Percentiles rank a stretch among this genome's conserved stretches.
Evolutionary conservation across 2,888 invertebrate species (phyloP).

Genomic region (Saturnia pavonia): DNA sequence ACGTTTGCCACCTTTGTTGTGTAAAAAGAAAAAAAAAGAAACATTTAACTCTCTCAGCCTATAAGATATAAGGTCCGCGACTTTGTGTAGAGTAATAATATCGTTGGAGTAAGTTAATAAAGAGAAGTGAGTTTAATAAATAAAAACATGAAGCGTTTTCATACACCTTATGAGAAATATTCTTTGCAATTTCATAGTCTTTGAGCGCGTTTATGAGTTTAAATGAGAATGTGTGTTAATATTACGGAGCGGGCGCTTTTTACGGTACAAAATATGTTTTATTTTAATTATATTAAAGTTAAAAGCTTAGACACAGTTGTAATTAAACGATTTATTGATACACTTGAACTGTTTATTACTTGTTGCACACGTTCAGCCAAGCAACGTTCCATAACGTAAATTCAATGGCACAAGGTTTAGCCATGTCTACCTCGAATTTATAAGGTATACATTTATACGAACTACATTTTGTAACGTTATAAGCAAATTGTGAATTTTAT

Average conservation of each 20-base stretch:
- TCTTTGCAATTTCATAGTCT: conserved; percentile 12
- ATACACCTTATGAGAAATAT: conserved; percentile 2
- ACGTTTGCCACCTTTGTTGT: too few species aligned
- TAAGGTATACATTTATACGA: neutral
- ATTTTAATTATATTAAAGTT: neutral
- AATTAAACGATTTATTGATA: neutral
- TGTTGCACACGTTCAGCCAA: neutral
- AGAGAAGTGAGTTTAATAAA: conserved; percentile 15
- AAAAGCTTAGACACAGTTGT: neutral
- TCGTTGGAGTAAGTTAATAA: conserved; percentile 33
- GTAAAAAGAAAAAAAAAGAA: too few species aligned
- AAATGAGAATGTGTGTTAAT: conserved; percentile 2
- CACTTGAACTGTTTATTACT: neutral
- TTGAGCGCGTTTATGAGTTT: conserved; percentile 4
- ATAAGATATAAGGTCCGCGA: neutral
- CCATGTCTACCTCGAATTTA: neutral
- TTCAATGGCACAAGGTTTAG: neutral
- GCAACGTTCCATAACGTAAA: neutral
- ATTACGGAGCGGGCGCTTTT: neutral
- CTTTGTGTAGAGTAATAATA: conserved; percentile 32
- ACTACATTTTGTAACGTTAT: neutral
- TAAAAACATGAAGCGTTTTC: neutral
- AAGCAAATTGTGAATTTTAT: neutral
- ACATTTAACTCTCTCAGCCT: neutral
- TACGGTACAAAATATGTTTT: neutral